Evolutionary conservation across 2,797 vertebrate genomes (phyloP), one percentile per base, ranked within the genome.

Genomic region (Enoplosus armatus): DNA sequence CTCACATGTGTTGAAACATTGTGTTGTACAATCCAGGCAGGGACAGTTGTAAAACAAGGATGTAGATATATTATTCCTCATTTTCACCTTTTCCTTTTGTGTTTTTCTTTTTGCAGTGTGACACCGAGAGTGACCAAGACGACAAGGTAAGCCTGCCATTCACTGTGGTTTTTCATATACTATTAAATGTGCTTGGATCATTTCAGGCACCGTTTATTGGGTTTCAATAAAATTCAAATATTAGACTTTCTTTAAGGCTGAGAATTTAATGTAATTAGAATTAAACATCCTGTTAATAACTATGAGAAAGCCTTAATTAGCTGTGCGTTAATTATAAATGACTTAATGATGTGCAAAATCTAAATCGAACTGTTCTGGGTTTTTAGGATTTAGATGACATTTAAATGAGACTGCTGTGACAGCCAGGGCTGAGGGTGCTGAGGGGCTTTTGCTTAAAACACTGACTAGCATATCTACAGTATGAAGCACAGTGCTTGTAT

Each of bases 51-150:
- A 15, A 45, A 1, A 61, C 8, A 47, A 55, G 5, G 2, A 60
- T 53, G 54, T 45, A 15, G n/a, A 65, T 18, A 29, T 22, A 24
- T 58, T 56, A 26, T 26, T 82, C 20, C 47, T 77, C 31, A 74
- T 84, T 74, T 51, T 79, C 8, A 72, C 33, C 9, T 88, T 63
- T 88, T 27, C 14, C 37, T 39, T 91, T 41, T 82, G 31, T 82
- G 45, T 91, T 33, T 90, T 51, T 82, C 85, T 47, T 84, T 71
- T 93, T 91, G 24, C 93, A 96, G 98, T 98, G 98, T 81, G 97
- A 99, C 95, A 99, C 97, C 0, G 97, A 98, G 93, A 99, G 96
- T 58, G 98, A 98, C 90, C 97, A 96, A 85, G 97, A 99, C 85
- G 97, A 97, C 91, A 99, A 99, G 97, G 98, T 98, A 97, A 95